These are phyloP conservation scores for Riptortus pedestris DNA, from an alignment of 1,140 invertebrate genomes.

Conservation along the genomic window DNA sequence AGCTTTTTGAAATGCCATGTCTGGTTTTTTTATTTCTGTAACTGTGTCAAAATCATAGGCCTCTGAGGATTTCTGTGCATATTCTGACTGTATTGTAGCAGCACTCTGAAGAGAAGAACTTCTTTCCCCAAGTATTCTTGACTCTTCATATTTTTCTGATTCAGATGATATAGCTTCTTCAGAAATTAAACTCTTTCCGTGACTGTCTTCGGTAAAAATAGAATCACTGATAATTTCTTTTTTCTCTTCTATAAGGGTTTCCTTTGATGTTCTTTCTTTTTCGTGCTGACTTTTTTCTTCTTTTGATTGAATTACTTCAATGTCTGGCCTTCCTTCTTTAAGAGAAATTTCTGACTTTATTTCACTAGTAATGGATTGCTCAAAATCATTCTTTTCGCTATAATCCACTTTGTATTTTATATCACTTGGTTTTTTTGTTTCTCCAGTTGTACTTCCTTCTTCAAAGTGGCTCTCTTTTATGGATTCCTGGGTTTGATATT, in stretches of 20 bases:
- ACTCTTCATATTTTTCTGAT: constrained; percentile 6
- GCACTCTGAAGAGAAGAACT: neutral
- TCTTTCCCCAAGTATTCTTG: neutral
- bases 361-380: neutral
- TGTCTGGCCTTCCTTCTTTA: neutral
- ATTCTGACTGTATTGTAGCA: neutral
- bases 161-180: neutral
- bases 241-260: neutral
- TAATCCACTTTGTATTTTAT: constrained; percentile 9
- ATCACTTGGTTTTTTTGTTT: constrained; percentile 20
- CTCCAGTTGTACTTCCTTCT: constrained; percentile 26
- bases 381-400: neutral
- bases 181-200: neutral
- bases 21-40: neutral
- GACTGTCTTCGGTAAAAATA: neutral
- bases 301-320: neutral
- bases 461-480: constrained; percentile 32
- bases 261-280: neutral
- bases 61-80: constrained; percentile 9
- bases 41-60: constrained; percentile 8
- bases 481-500: constrained; percentile 32
- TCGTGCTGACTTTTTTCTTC: constrained; percentile 14
- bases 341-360: neutral
- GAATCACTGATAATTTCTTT: neutral
- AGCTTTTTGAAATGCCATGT: constrained; percentile 2